Conservation (phyloP, 2,113 vertebrate species). For the Mugil cephalus region DNA sequence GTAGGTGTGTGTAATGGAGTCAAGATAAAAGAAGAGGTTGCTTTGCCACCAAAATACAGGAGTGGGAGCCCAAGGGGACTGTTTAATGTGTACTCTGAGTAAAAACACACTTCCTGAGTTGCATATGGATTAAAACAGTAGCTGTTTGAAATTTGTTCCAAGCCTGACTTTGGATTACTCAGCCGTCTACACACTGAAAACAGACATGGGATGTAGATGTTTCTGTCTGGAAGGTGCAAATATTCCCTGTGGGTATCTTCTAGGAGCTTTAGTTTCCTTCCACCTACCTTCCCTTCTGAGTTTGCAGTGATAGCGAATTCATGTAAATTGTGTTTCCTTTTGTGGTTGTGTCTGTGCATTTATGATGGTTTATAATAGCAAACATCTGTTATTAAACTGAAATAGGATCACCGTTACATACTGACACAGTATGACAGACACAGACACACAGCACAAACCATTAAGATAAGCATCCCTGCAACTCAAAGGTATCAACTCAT, state of each 20-base stretch:
- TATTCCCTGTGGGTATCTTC: constrained; percentile 9
- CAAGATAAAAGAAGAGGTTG: constrained; percentile 1
- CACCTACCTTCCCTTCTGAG: not conserved
- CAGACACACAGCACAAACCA: not conserved
- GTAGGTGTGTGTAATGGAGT: not conserved
- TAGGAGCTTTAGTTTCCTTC: not conserved
- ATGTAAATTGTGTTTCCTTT: not conserved
- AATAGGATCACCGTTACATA: not conserved
- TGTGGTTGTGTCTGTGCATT: not conserved
- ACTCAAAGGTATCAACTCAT: constrained; percentile 13
- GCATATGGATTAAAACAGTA: not conserved
- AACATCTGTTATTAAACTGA: not conserved
- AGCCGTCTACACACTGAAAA: not conserved
- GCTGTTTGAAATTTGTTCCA: not conserved
- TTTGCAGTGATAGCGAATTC: not conserved
- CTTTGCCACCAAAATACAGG: not conserved
- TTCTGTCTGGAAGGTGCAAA: constrained; percentile 4
- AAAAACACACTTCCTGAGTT: not conserved
- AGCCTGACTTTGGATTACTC: not conserved
- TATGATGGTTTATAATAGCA: not conserved
- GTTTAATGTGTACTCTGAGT: not conserved
- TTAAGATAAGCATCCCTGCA: constrained; percentile 24
- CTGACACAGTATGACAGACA: no score
- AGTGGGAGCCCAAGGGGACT: constrained; percentile 1
- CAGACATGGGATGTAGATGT: not conserved